Conservation (phyloP, 2,888 invertebrate genomes). For the Druceiella hillmani region DNA sequence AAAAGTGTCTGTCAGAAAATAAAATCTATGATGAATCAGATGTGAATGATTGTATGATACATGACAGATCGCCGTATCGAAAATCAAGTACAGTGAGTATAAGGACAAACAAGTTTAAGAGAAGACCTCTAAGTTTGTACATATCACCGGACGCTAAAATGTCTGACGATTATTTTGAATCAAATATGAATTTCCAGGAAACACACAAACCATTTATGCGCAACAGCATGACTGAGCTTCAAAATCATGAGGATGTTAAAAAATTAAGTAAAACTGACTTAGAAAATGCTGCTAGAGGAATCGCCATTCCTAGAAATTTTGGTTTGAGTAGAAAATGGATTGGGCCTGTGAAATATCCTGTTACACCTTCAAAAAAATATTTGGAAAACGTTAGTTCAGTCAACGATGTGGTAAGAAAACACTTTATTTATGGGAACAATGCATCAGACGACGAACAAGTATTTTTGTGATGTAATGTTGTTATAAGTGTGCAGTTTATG, state of each 20-base stretch:
- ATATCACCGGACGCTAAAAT: conserved; percentile 40
- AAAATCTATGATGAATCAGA: conserved; percentile 39
- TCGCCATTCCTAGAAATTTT: conserved; percentile 54
- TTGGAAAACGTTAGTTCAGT: conserved; percentile 36
- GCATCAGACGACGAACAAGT: conserved; percentile 60
- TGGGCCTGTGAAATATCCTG: conserved; percentile 59
- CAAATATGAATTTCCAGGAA: conserved; percentile 25
- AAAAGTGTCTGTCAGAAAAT: conserved; percentile 42
- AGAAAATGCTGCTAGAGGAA: conserved; percentile 30
- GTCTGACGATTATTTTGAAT: conserved; percentile 36
- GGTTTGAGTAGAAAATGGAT: conserved; percentile 56
- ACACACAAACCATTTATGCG: conserved; percentile 36
- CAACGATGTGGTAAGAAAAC: conserved; percentile 38
- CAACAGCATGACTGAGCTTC: conserved; percentile 41
- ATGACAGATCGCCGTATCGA: conserved; percentile 38
- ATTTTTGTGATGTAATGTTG: conserved; percentile 52
- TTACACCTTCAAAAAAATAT: conserved; percentile 58
- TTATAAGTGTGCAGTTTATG: too few species aligned
- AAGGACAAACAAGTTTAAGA: conserved; percentile 36
- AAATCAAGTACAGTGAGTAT: conserved; percentile 37
- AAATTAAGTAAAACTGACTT: conserved; percentile 34
- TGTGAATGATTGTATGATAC: conserved; percentile 35
- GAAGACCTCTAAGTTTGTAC: conserved; percentile 44
- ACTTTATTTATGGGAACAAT: conserved; percentile 47
- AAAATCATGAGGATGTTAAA: conserved; percentile 36